phyloP scores from a whole-genome alignment of 2,113 vertebrate genomes.

The Mirounga angustirostris region DNA sequence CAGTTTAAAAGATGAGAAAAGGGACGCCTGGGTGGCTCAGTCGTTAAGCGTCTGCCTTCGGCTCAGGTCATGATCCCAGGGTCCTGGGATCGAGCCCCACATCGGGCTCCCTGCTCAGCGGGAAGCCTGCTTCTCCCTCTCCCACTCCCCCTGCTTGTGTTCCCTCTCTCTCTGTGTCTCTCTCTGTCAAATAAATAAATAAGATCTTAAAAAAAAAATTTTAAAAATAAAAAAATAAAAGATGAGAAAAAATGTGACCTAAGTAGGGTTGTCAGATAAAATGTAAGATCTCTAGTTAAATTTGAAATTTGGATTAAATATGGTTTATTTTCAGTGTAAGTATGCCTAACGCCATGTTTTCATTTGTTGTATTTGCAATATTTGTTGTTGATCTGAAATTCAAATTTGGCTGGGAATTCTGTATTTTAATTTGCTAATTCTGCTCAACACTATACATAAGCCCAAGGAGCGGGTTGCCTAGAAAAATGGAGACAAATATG shows the following conservation, averaged over 20 bases:
- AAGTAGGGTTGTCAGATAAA: neutral
- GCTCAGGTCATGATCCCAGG: too few species aligned
- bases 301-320: neutral
- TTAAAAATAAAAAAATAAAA: neutral
- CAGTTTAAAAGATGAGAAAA: slow-evolving; percentile 1
- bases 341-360: neutral
- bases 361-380: neutral
- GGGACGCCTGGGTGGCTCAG: too few species aligned
- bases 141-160: too few species aligned
- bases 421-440: neutral
- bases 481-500: neutral
- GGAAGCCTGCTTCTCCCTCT: too few species aligned
- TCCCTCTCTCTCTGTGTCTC: too few species aligned
- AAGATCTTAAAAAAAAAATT: too few species aligned
- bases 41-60: too few species aligned
- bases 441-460: neutral
- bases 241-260: neutral
- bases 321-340: neutral
- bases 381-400: neutral
- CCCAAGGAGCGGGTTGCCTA: neutral
- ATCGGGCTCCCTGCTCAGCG: too few species aligned
- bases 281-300: neutral
- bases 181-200: too few species aligned
- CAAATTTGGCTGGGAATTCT: neutral
- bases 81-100: too few species aligned